Conservation (phyloP, 2,797 vertebrate genomes). For the Anguilla megastoma region DNA sequence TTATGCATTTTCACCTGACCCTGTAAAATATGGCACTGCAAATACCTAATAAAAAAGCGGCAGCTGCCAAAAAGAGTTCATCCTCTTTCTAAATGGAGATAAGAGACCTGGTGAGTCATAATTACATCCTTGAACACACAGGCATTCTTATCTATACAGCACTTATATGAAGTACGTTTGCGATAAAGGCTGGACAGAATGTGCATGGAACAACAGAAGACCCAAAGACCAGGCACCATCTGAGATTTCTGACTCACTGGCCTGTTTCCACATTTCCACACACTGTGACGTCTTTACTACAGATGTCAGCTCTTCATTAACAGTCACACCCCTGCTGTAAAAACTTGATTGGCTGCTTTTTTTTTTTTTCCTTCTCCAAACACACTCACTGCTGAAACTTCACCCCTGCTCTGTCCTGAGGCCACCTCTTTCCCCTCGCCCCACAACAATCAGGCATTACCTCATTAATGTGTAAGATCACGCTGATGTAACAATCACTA, state of each 20-base stretch:
- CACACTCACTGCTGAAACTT: neutral
- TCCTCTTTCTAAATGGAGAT: neutral
- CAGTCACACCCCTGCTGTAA: neutral
- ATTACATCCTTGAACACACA: neutral
- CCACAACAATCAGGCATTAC: neutral
- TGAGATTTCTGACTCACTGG: neutral
- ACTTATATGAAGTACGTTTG: neutral
- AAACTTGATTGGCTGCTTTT: neutral
- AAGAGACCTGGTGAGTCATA: neutral
- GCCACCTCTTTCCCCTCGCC: neutral
- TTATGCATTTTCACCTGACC: neutral
- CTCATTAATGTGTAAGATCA: too few species aligned
- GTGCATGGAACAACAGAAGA: neutral
- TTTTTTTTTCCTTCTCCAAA: neutral
- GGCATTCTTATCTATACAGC: neutral
- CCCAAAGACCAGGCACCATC: neutral
- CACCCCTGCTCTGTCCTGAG: neutral
- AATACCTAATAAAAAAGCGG: neutral
- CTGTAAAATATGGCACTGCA: neutral
- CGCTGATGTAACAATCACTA: too few species aligned
- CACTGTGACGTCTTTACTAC: neutral
- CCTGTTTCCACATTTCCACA: neutral
- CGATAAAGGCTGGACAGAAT: neutral
- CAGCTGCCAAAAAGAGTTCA: neutral
- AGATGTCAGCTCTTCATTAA: neutral